These are phyloP conservation scores for Acronicta alni DNA, from an alignment of 2,888 invertebrate genomes.

Conservation along the genomic window DNA sequence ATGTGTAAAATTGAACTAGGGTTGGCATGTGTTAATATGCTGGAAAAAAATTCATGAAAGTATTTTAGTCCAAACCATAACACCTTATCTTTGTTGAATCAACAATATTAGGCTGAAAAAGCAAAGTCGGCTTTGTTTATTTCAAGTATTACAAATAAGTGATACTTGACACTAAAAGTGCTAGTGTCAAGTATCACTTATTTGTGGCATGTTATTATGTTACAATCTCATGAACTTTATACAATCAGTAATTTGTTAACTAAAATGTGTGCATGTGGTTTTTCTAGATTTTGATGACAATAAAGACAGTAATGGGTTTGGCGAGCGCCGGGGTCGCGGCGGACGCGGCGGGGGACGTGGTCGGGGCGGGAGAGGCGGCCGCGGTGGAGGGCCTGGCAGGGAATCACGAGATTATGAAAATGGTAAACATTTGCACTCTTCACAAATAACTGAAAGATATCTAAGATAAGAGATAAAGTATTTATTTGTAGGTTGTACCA, in stretches of 20 bases:
- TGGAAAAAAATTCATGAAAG: too few species aligned
- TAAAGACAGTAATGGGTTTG: slow-evolving; percentile 73
- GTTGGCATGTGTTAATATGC: too few species aligned
- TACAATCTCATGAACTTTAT: slow-evolving; percentile 15
- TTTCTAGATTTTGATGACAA: slow-evolving; percentile 59
- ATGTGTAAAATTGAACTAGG: too few species aligned
- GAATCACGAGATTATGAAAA: slow-evolving; percentile 68
- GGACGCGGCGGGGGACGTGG: slow-evolving; percentile 76
- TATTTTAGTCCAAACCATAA: too few species aligned
- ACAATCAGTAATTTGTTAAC: not conserved
- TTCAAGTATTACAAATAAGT: too few species aligned
- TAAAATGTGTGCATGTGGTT: slow-evolving; percentile 6
- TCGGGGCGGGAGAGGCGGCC: slow-evolving; percentile 72
- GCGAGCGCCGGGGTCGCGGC: slow-evolving; percentile 76
- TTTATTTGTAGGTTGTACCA: too few species aligned
- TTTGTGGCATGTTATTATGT: slow-evolving; percentile 17
- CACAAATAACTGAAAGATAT: too few species aligned
- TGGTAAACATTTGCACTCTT: slow-evolving; percentile 30
- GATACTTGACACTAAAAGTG: too few species aligned
- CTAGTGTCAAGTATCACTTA: too few species aligned
- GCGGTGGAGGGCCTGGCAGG: slow-evolving; percentile 76
- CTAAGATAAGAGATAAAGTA: too few species aligned
- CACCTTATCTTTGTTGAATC: not conserved
- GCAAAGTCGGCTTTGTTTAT: too few species aligned
- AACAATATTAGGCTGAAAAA: not conserved